Base-by-base conservation (phyloP, 2,797 vertebrate genomes). In the Steatocranus sp. region DNA sequence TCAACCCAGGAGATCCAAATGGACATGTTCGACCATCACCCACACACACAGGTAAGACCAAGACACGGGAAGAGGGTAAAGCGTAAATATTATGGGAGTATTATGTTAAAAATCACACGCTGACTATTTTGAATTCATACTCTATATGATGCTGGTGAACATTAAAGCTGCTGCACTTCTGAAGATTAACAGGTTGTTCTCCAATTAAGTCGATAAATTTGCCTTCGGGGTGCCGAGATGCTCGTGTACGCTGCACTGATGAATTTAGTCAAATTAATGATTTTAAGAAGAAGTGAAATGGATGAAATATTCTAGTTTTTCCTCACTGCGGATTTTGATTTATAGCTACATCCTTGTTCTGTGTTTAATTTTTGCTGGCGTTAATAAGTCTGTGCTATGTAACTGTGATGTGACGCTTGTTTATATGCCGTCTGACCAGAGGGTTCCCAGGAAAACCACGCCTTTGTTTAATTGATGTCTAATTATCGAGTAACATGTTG, bases 1-100 rank as follows among this genome's bases (percentile, higher is more conserved):
- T 97, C 98, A 93, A 97, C 97, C 94, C 98, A 99, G 96, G 98
- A 99, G 96, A 99, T 99, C 95, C 98, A 98, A 94, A 99, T 99
- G 98, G 98, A 99, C 96, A 98, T 98, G 96, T 98, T 99, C 90
- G 98, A 98, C 91, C 96, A 97, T 84, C 97, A 98, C 92, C 97
- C 97, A 58, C 98, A 98, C 91, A 94, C 97, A 85, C 98, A 99
- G 98, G 98, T 99, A 96, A 97, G 97, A 92, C 32, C 53, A 58
- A 25, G 11, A 8, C 15, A 9, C 50, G 14, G 53, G 27, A 15
- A 38, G 23, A 23, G 12, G 2, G 18, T 15, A 41, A 32, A 32
- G 11, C 15, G 6, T 14, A 10, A 1, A 79, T 25, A n/a, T 10
- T 5, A 4, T 20, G 49, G 56, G 8, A 20, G 34, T 23, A 15